Evolutionary conservation across 2,113 vertebrate genomes (phyloP).

Genomic region (Rhea pennata): DNA sequence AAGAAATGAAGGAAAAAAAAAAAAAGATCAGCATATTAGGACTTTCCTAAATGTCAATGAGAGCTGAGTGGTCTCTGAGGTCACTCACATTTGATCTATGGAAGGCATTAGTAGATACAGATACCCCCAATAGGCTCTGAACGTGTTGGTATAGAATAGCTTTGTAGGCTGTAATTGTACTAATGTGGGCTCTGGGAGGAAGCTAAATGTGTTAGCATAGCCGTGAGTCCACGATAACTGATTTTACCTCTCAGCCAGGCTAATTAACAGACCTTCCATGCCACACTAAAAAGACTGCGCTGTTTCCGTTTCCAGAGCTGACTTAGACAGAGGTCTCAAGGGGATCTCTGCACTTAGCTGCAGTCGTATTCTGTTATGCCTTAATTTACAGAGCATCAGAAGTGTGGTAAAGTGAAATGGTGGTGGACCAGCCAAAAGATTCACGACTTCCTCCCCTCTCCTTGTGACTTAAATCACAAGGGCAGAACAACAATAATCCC

Average conservation of each 20-base stretch:
- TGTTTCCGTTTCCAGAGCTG: not conserved
- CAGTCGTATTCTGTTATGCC: not conserved
- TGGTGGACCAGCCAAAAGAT: not conserved
- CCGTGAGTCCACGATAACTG: not conserved
- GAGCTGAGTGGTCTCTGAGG: not conserved
- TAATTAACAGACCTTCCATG: too few relatives aligned
- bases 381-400: not conserved
- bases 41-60: not conserved
- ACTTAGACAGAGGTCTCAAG: not conserved
- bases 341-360: not conserved
- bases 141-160: not conserved
- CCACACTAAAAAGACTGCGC: not conserved
- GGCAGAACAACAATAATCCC: not conserved
- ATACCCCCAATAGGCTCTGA: not conserved
- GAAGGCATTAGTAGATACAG: not conserved
- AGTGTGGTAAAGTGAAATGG: not conserved
- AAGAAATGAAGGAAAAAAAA: not conserved
- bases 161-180: too few relatives aligned
- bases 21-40: not conserved
- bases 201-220: not conserved
- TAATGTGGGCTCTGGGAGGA: not conserved
- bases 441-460: accelerated
- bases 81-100: not conserved
- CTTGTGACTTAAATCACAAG: not conserved
- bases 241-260: too few relatives aligned